Evolutionary conservation across 2,797 vertebrate species (phyloP), one percentile per base, ranked within the genome.

Genomic region (Pipistrellus kuhlii): DNA sequence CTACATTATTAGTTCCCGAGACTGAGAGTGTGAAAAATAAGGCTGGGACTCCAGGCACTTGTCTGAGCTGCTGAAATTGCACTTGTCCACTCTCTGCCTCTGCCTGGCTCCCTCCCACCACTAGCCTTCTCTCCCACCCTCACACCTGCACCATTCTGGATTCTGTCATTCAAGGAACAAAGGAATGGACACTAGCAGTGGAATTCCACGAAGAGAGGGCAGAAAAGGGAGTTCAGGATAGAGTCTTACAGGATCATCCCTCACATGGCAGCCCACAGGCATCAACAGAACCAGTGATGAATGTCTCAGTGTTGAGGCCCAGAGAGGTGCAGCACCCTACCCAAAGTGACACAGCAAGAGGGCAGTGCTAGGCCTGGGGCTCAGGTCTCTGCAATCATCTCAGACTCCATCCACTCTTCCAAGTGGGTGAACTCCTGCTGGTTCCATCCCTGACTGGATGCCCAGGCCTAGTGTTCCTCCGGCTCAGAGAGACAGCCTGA

Each of bases 401-500:
- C 35, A 46, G 35, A 14, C 69, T 35, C 53, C 48, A 21, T 14
- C 55, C 53, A n/a, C 18, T 59, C 32, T 53, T n/a, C 62, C 57
- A 11, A 3, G 10, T 11, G 20, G 46, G 35, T 11, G 11, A 13
- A 14, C 46, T 57, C 51, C 21, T 18, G 41, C 25, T 27, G 32
- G 25, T 32, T 68, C 30, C 41, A 8, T 51, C 21, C 20, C 25
- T 3, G 46, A 27, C 21, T 59, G 53, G 71, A 20, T 44, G 57
- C 64, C 92, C 66, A 78, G 80, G 77, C 68, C 85, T 35, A 9
- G 83, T 57, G 68, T n/a, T 92, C 88, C 90, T 62, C 2, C 62
- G 25, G 88, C 94, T 94, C 84, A 53, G n/a, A 91, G 57, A 73
- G 41, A 85, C 83, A 0, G 92, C 92, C 85, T 72, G 91, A 53